Evolutionary conservation across 1,140 invertebrate species (phyloP).

Genomic region (Cherax destructor): DNA sequence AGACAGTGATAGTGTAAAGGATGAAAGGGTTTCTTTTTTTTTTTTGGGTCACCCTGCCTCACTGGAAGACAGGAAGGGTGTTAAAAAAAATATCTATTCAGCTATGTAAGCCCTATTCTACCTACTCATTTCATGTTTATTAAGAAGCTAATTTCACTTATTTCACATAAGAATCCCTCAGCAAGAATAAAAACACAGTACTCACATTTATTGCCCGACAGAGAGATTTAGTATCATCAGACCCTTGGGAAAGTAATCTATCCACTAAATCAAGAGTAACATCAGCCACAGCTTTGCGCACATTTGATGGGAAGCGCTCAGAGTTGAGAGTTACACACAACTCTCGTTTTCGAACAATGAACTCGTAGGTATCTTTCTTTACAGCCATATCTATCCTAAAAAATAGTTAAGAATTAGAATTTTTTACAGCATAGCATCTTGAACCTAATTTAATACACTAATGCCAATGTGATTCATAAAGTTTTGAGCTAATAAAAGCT

Average conservation of each 20-base stretch:
- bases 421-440: no score
- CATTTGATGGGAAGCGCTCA: constrained; percentile 49
- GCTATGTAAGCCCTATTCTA: not conserved
- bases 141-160: no score
- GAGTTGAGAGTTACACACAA: constrained; percentile 40
- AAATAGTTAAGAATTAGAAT: not conserved
- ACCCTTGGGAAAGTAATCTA: constrained; percentile 32
- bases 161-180: no score
- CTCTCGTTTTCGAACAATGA: constrained; percentile 24
- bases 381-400: constrained; percentile 67
- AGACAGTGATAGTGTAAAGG: no score
- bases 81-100: not conserved
- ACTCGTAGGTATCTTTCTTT: constrained; percentile 40
- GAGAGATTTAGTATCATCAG: constrained; percentile 67
- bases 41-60: no score
- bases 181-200: not conserved
- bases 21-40: no score
- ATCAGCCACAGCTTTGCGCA: constrained; percentile 47
- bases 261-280: constrained; percentile 52
- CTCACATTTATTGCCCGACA: constrained; percentile 56
- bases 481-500: no score
- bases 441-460: no score
- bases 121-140: no score
- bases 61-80: no score
- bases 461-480: no score